Conservation (phyloP, 2,888 invertebrate species). For the Tipula helvola region DNA sequence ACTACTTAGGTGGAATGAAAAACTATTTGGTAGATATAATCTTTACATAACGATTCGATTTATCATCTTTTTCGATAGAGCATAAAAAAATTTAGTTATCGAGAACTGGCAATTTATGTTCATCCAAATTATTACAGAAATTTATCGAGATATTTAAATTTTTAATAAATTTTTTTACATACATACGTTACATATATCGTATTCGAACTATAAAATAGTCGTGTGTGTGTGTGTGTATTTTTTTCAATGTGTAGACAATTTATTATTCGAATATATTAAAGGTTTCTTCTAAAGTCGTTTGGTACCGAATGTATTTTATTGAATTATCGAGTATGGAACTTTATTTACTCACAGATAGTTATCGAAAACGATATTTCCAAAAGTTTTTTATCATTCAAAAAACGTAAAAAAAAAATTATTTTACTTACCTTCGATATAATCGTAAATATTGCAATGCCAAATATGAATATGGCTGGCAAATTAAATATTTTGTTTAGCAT, state of each 20-base stretch:
- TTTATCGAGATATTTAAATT: background rate
- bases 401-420: background rate
- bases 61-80: background rate
- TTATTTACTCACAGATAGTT: background rate
- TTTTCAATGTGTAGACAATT: background rate
- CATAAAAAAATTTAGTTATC: background rate
- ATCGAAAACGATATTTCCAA: background rate
- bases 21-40: background rate
- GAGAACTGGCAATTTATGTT: background rate
- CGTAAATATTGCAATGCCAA: conserved; percentile 4
- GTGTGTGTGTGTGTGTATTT: background rate
- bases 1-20: background rate
- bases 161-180: background rate
- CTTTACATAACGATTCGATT: background rate
- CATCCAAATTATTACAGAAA: background rate
- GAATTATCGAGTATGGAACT: background rate
- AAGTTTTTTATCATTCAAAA: background rate
- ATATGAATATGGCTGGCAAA: background rate
- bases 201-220: background rate
- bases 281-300: background rate
- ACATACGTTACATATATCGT: background rate
- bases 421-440: background rate
- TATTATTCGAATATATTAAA: background rate
- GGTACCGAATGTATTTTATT: background rate
- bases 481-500: background rate